Evolutionary conservation across 2,888 invertebrate species (phyloP).

Genomic region (Philereme vetulata): DNA sequence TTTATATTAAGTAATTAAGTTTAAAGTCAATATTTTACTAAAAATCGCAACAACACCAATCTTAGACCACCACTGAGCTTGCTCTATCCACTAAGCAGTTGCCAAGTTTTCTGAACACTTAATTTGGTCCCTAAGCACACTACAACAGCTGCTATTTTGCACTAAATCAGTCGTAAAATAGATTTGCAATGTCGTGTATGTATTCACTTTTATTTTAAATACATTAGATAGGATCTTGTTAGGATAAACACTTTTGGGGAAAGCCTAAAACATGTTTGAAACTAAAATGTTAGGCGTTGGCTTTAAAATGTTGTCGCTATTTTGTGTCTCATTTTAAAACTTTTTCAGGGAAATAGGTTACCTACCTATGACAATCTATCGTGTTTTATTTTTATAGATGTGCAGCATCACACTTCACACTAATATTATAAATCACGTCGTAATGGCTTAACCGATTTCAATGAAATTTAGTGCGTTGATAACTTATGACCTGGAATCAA

Average conservation of each 20-base stretch:
- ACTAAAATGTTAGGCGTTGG: slow-evolving; percentile 9
- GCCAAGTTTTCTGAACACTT: slow-evolving; percentile 48
- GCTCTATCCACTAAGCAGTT: slow-evolving; percentile 56
- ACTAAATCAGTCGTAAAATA: slow-evolving; percentile 5
- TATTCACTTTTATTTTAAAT: slow-evolving; percentile 45
- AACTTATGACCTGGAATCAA: no score
- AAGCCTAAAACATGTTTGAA: slow-evolving; percentile 27
- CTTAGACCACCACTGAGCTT: slow-evolving; percentile 45
- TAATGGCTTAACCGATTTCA: no score
- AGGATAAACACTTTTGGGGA: slow-evolving; percentile 42
- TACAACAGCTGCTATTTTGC: slow-evolving; percentile 33
- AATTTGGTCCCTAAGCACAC: slow-evolving; percentile 43
- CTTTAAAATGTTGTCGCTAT: slow-evolving; percentile 5
- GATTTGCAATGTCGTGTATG: slow-evolving; percentile 33
- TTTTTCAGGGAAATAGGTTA: no score
- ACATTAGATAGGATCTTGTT: slow-evolving; percentile 48
- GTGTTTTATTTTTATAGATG: no score
- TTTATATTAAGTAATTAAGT: no score
- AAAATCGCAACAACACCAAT: slow-evolving; percentile 29
- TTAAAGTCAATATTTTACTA: neutral
- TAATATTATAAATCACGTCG: no score
- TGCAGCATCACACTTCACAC: no score
- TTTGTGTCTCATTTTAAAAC: no score
- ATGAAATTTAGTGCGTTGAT: no score
- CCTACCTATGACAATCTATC: no score